A percentile compares a stretch with the other conserved stretches of the same genome.
Evolutionary conservation across 2,113 vertebrate genomes (phyloP).

Genomic region (Coregonus clupeaformis): DNA sequence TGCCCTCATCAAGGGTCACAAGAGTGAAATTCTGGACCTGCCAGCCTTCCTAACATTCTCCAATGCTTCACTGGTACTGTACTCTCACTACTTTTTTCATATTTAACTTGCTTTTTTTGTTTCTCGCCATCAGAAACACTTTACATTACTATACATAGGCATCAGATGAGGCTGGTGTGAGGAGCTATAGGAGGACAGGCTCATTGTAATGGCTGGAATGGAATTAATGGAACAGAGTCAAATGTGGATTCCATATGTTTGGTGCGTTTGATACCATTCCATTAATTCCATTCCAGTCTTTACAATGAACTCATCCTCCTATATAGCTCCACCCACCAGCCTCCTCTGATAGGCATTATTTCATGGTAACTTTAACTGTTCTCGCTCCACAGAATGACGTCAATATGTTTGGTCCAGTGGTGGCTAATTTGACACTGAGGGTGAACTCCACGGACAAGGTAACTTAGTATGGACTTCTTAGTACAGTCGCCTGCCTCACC

Average conservation of each 20-base stretch:
- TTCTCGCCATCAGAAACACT: not conserved
- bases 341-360: not conserved
- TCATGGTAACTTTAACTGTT: not conserved
- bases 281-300: too few species aligned
- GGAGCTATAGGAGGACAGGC: too few species aligned
- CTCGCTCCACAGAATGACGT: slow-evolving; percentile 70
- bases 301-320: too few species aligned
- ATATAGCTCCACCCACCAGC: too few species aligned
- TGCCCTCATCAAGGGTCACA: slow-evolving; percentile 67
- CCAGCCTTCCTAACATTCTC: slow-evolving; percentile 83
- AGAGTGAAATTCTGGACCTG: slow-evolving; percentile 68
- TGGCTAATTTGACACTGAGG: slow-evolving; percentile 69
- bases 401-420: slow-evolving; percentile 69
- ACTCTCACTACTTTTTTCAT: not conserved
- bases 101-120: not conserved
- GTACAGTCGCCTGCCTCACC: not conserved
- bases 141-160: not conserved
- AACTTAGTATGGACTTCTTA: slow-evolving; percentile 5
- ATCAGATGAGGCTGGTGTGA: too few species aligned
- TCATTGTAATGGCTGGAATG: too few species aligned
- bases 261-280: too few species aligned
- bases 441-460: slow-evolving; percentile 71
- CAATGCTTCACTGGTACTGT: slow-evolving; percentile 76
- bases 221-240: too few species aligned
- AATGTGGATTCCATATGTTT: too few species aligned